Evolutionary conservation across 2,113 vertebrate genomes (phyloP).

Genomic region (Protobothrops mucrosquamatus): DNA sequence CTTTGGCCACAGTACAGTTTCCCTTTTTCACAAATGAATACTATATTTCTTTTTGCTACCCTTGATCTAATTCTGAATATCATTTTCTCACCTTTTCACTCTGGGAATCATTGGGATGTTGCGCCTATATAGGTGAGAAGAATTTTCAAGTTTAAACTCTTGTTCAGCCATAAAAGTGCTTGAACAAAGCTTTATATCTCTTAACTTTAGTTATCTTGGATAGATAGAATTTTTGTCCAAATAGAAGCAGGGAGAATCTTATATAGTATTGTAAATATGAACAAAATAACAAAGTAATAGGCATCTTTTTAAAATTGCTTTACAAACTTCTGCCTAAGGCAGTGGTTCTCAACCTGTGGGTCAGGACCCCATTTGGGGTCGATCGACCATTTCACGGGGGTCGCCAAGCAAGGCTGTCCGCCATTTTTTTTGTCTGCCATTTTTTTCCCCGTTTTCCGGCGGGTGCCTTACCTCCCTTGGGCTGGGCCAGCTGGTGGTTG

Average conservation of each 20-base stretch:
- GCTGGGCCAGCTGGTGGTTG: no score
- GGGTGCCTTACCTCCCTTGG: no score
- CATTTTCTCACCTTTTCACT: not conserved
- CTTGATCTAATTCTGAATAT: not conserved
- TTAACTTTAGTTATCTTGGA: not conserved
- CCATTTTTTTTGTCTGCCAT: no score
- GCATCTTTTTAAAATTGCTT: not conserved
- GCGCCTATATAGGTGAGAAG: not conserved
- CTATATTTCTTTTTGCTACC: not conserved
- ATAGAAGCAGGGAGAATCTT: not conserved
- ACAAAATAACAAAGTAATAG: not conserved
- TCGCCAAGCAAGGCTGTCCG: no score
- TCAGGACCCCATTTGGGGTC: no score
- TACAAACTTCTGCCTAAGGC: not conserved
- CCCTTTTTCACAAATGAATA: not conserved
- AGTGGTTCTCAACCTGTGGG: no score
- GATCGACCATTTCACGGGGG: no score
- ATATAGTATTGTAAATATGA: not conserved
- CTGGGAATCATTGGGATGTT: not conserved
- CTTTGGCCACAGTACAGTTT: not conserved
- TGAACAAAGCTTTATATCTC: not conserved
- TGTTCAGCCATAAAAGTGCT: not conserved
- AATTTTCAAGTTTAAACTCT: not conserved
- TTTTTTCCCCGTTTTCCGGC: no score
- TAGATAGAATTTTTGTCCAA: not conserved